phyloP scores from a whole-genome alignment of 2,888 invertebrate genomes.

The Caenorhabditis parvicauda region DNA sequence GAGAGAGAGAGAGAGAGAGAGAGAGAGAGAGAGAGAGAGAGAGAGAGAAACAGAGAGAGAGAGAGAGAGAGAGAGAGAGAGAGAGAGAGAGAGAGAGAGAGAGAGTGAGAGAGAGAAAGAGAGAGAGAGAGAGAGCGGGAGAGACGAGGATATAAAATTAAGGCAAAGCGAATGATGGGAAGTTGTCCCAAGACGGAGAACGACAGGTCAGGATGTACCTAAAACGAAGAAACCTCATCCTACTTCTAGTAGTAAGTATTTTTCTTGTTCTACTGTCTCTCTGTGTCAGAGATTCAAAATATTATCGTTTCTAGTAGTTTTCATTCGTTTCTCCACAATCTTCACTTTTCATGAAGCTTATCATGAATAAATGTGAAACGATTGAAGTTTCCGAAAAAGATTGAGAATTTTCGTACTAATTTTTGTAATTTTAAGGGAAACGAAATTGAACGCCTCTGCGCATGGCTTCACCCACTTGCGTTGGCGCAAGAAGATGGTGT shows the following conservation, averaged over 20 bases:
- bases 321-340: too few relatives aligned
- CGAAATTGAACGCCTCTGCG: conserved; percentile 89
- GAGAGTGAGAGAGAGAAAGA: not conserved
- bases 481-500: conserved; percentile 46
- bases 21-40: not conserved
- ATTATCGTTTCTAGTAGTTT: too few relatives aligned
- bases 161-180: conserved; percentile 16
- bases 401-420: not conserved
- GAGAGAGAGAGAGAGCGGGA: not conserved
- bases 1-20: too few relatives aligned
- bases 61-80: not conserved
- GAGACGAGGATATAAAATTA: too few relatives aligned
- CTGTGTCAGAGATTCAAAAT: too few relatives aligned
- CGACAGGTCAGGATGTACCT: conserved; percentile 74
- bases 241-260: conserved; percentile 77
- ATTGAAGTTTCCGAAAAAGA: not conserved
- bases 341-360: too few relatives aligned
- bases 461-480: conserved; percentile 83
- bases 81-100: not conserved
- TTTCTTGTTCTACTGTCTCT: not conserved
- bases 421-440: conserved; percentile 71
- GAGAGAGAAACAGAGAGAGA: too few relatives aligned
- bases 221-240: conserved; percentile 85
- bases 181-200: conserved; percentile 36
- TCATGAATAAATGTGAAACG: too few relatives aligned